Evolutionary conservation across 1,140 invertebrate genomes (phyloP), one percentile per base, ranked within the genome.

Genomic region (Drosophila sulfurigaster): DNA sequence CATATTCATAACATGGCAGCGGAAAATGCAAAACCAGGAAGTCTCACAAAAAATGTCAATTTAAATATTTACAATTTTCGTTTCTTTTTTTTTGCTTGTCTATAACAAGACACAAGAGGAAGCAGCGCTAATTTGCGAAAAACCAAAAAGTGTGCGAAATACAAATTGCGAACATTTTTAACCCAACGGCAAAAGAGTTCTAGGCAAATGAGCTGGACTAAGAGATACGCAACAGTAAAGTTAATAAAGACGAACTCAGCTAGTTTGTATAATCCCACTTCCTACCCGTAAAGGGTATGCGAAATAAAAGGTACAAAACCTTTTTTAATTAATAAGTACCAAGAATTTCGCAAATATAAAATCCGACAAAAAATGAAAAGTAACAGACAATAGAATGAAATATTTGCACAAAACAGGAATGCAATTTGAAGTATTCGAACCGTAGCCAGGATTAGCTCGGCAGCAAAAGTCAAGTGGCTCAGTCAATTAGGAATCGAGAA

Each of bases 51-150:
- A 91, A 91, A 91, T 91, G 89, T 86, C 82, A 91, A 86, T 91
- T 89, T 81, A 91, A 91, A 89, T 86, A 89, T 91, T 91, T 86
- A 77, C 77, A 89, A 91, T 89, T 91, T 91, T 91, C 79, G n/a
- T 48, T 16, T 48, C 2, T 20, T 16, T 48, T 48, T 49, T 28
- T n/a, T 11, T 25, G 20, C 20, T 11, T 49, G 16, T 49, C 7
- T 25, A 13, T 25, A 80, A 91, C 82, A 89, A 81, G 70, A 62
- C 48, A 86, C 66, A 73, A 46, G 63, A 64, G 57, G 16, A 45
- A 66, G 56, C 30, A 45, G 49, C 66, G 76, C 83, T 88, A 87
- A 89, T 89, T 82, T 79, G 71, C 28, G 43, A 43, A 57, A 25
- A 54, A 78, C 59, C 51, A 60, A 68, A 67, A 66, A 54, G 71